phyloP scores from a whole-genome alignment of 2,888 invertebrate species.

The Blera fallax region DNA sequence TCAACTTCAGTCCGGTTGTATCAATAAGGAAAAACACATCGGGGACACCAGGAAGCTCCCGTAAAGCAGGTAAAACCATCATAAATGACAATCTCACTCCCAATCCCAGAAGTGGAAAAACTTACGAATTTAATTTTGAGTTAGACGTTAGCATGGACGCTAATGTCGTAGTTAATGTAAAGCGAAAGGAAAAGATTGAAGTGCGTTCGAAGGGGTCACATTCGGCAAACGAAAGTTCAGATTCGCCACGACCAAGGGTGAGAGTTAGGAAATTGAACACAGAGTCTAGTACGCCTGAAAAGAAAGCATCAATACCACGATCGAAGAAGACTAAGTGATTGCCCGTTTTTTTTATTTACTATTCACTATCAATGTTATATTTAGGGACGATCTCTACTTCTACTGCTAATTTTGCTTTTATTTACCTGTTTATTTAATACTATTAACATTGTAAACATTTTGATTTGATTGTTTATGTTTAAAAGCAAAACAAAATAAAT shows the following conservation, averaged over 20 bases:
- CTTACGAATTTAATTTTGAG: conserved; percentile 81
- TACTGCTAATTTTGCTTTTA: background rate
- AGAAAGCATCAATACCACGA: background rate
- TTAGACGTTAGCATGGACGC: conserved; percentile 81
- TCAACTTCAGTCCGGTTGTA: conserved; percentile 77
- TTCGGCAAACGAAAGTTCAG: conserved; percentile 8
- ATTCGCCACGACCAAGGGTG: conserved; percentile 76
- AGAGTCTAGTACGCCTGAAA: background rate
- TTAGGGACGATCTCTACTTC: background rate
- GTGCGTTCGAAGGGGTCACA: background rate
- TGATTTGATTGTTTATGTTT: conserved; percentile 29
- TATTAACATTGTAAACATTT: conserved; percentile 9
- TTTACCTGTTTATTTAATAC: background rate
- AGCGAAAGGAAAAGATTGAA: conserved; percentile 78
- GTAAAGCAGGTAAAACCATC: conserved; percentile 78
- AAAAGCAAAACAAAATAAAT: conserved; percentile 30
- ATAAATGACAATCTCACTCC: conserved; percentile 80
- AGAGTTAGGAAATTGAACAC: conserved; percentile 77
- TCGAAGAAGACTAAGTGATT: conserved; percentile 16
- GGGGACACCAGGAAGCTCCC: conserved; percentile 66
- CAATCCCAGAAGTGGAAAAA: conserved; percentile 78
- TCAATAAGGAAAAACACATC: conserved; percentile 51
- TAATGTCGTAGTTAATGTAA: conserved; percentile 81
- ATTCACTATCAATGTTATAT: background rate
- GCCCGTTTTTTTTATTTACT: conserved; percentile 1